phyloP scores from a whole-genome alignment of 2,797 vertebrate genomes.

The Delichon dasypus region DNA sequence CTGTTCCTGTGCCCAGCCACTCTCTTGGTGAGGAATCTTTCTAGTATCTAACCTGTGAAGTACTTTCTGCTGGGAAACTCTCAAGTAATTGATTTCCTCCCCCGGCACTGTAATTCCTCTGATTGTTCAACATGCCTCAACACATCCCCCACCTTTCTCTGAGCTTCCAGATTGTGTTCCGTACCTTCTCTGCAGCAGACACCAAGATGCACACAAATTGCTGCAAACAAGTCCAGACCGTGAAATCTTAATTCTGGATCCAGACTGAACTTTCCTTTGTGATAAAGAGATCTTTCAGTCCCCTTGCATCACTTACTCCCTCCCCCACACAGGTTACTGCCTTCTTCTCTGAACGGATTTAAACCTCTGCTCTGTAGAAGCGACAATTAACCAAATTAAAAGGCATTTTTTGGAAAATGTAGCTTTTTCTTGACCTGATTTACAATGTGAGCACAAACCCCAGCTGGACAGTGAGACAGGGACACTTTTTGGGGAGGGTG shows the following conservation, averaged over 20 bases:
- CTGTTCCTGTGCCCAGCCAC: neutral
- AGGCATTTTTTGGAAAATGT: fast-evolving
- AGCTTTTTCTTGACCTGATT: neutral
- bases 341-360: neutral
- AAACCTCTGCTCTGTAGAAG: neutral
- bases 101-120: neutral
- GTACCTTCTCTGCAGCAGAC: neutral
- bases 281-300: neutral
- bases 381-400: neutral
- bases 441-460: neutral
- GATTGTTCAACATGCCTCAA: neutral
- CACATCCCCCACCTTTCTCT: neutral
- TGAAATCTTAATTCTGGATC: neutral
- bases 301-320: neutral
- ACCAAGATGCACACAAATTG: neutral
- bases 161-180: neutral
- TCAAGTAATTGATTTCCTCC: neutral
- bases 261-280: neutral
- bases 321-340: neutral
- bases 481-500: neutral
- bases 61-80: neutral
- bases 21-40: neutral
- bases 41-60: neutral
- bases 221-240: neutral
- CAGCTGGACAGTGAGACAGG: neutral